Evolutionary conservation across 2,888 invertebrate species (phyloP).

Genomic region (Bombylius discolor): DNA sequence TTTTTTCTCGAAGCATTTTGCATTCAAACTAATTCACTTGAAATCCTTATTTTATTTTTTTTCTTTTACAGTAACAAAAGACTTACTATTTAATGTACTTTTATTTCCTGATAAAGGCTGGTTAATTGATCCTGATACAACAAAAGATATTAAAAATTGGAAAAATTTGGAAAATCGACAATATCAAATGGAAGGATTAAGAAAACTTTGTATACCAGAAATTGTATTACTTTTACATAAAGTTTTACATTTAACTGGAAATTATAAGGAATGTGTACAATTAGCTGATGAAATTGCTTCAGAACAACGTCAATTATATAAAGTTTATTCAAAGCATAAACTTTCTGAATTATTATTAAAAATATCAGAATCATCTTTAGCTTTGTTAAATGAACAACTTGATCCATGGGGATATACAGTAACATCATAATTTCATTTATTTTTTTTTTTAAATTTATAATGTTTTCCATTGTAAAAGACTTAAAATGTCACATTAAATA

Average conservation of each 20-base stretch:
- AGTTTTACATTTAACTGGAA: slow-evolving; percentile 61
- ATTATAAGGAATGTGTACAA: slow-evolving; percentile 63
- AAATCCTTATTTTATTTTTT: neutral
- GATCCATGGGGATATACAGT: slow-evolving; percentile 70
- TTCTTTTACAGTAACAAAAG: slow-evolving; percentile 49
- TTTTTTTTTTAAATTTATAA: neutral
- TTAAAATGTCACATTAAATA: too few species aligned
- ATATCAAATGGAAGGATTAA: slow-evolving; percentile 55
- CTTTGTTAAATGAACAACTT: slow-evolving; percentile 58
- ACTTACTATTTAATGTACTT: slow-evolving; percentile 71
- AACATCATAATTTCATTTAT: slow-evolving; percentile 19
- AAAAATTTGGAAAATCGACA: slow-evolving; percentile 43
- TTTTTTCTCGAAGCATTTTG: too few species aligned
- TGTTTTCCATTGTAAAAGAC: too few species aligned
- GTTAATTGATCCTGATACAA: slow-evolving; percentile 58
- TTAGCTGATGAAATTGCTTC: slow-evolving; percentile 67
- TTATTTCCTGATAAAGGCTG: slow-evolving; percentile 83
- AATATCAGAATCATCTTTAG: slow-evolving; percentile 63
- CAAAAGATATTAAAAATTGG: slow-evolving; percentile 37
- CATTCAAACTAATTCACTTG: too few species aligned
- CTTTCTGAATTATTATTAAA: slow-evolving; percentile 62
- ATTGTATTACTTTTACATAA: slow-evolving; percentile 63
- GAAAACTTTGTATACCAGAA: slow-evolving; percentile 75
- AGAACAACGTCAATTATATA: slow-evolving; percentile 66
- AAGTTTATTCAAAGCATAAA: slow-evolving; percentile 66